phyloP scores from a whole-genome alignment of 2,888 invertebrate species.

The Oegoconia quadripuncta region DNA sequence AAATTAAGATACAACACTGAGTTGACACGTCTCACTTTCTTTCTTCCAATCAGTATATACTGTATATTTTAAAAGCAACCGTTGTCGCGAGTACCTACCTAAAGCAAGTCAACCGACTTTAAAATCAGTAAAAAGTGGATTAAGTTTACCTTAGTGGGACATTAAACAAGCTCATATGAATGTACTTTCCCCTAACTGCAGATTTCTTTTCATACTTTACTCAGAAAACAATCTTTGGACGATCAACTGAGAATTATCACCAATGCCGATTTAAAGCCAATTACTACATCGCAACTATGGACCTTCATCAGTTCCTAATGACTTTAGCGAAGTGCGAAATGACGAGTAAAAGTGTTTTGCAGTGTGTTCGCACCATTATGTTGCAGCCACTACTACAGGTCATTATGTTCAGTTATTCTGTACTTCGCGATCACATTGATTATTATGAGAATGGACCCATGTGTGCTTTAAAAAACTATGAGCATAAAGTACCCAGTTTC shows the following conservation, averaged over 20 bases:
- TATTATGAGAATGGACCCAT: conserved; percentile 56
- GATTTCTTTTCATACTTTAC: conserved; percentile 14
- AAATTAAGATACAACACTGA: no score
- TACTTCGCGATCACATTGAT: conserved; percentile 47
- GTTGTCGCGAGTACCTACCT: no score
- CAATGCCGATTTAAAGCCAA: conserved; percentile 26
- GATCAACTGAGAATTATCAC: conserved; percentile 27
- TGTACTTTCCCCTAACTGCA: conserved; percentile 20
- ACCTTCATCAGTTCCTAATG: conserved; percentile 22
- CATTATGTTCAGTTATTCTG: conserved; percentile 65
- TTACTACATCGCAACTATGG: conserved; percentile 27
- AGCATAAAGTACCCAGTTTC: conserved; percentile 38
- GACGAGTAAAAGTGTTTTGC: conserved; percentile 57
- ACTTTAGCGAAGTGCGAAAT: conserved; percentile 32
- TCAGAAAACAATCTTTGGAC: conserved; percentile 24
- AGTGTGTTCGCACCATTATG: conserved; percentile 64
- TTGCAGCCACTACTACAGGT: conserved; percentile 33
- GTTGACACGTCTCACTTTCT: no score
- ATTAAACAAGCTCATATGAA: conserved; percentile 7
- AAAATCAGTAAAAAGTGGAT: conserved; percentile 2
- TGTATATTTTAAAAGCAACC: no score
- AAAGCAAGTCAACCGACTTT: background rate
- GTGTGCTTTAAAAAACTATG: conserved; percentile 25
- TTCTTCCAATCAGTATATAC: no score
- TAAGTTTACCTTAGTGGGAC: background rate